phyloP scores from a whole-genome alignment of 2,888 invertebrate genomes.

The Tenthredo amoena region DNA sequence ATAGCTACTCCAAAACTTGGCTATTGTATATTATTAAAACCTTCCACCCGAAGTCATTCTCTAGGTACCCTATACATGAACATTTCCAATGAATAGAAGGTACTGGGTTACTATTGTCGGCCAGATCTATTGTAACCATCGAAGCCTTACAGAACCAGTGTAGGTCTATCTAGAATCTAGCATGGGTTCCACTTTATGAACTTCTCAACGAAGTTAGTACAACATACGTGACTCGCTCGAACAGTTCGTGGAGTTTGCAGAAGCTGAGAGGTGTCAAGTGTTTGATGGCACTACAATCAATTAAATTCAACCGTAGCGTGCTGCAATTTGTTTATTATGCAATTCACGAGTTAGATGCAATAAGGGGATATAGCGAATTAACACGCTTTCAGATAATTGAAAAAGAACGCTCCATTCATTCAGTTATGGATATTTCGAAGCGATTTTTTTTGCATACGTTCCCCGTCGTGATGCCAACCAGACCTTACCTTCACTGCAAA shows the following conservation, averaged over 20 bases:
- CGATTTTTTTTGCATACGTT: no score
- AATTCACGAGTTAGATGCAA: not conserved
- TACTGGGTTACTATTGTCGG: slow-evolving; percentile 13
- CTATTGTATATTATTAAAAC: slow-evolving; percentile 5
- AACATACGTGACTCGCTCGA: not conserved
- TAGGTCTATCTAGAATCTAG: not conserved
- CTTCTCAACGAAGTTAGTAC: slow-evolving; percentile 1
- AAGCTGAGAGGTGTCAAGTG: not conserved
- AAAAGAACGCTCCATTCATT: not conserved
- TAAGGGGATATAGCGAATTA: not conserved
- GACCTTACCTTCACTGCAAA: no score
- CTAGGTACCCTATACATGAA: not conserved
- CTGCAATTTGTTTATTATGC: not conserved
- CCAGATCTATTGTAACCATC: slow-evolving; percentile 1
- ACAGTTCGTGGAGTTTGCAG: not conserved
- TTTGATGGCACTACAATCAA: slow-evolving; percentile 12
- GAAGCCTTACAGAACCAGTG: not conserved
- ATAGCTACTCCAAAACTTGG: not conserved
- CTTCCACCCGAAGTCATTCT: not conserved
- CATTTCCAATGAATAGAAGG: slow-evolving; percentile 15
- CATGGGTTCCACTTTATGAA: not conserved
- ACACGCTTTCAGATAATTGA: not conserved
- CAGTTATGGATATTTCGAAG: not conserved
- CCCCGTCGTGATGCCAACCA: not conserved
- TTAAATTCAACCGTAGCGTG: not conserved